Percentiles rank a stretch among this genome's conserved stretches.
phyloP scores from a whole-genome alignment of 1,140 invertebrate species.

The Protaetia brevitarsis region DNA sequence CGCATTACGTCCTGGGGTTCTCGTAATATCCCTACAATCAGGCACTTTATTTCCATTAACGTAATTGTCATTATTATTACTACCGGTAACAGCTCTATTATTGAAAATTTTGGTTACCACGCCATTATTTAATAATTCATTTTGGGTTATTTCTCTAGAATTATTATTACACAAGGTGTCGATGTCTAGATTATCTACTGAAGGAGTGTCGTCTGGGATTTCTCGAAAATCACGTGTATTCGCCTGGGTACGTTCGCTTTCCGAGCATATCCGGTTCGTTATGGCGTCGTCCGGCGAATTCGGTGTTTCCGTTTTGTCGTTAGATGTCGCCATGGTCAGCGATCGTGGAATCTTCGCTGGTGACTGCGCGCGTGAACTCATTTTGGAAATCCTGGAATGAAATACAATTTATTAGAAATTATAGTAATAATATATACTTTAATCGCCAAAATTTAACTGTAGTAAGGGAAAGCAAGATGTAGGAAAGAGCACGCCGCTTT shows the following conservation, averaged over 20 bases:
- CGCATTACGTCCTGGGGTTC: not conserved
- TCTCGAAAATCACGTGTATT: conserved; percentile 23
- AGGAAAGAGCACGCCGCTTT: no score
- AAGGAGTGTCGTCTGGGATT: conserved; percentile 14
- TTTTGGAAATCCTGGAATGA: not conserved
- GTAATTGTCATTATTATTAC: not conserved
- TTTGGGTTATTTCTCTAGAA: not conserved
- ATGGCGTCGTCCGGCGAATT: conserved; percentile 29
- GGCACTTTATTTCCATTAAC: conserved; percentile 16
- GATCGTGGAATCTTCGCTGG: conserved; percentile 13
- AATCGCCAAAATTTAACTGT: no score
- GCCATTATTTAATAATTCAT: not conserved
- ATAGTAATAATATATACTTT: no score
- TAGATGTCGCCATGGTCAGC: conserved; percentile 29
- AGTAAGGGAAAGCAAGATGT: no score
- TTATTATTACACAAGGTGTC: not conserved
- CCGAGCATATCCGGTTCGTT: conserved; percentile 24
- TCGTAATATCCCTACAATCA: not conserved
- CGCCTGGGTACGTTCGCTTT: conserved; percentile 18
- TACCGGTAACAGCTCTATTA: not conserved
- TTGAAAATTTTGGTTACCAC: not conserved
- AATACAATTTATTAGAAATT: not conserved
- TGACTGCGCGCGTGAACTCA: not conserved
- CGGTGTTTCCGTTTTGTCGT: conserved; percentile 28
- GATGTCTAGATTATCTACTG: conserved; percentile 21